These are phyloP conservation scores for Cercocebus atys DNA, from an alignment of 2,113 vertebrate species.

Conservation along the genomic window DNA sequence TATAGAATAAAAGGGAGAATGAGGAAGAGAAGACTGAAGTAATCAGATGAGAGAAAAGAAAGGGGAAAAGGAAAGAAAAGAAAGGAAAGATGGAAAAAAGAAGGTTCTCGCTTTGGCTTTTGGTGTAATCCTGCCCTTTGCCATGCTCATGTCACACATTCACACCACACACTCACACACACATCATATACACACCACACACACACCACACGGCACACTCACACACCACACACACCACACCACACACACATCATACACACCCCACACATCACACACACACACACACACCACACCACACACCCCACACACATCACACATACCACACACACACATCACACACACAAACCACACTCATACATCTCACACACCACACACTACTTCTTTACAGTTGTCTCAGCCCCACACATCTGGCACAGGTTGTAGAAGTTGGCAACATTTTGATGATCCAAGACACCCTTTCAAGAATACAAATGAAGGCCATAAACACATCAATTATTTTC, in stretches of 20 bases:
- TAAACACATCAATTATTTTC: not conserved
- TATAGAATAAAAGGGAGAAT: not conserved
- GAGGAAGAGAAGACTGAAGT: not conserved
- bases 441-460: not conserved
- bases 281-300: too few relatives aligned
- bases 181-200: too few relatives aligned
- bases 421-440: not conserved
- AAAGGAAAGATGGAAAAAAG: not conserved
- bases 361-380: not conserved
- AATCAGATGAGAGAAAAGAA: not conserved
- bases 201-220: not conserved
- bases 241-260: not conserved
- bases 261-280: not conserved
- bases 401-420: not conserved
- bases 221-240: not conserved
- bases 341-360: not conserved
- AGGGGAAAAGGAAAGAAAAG: not conserved
- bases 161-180: not conserved
- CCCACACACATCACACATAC: not conserved
- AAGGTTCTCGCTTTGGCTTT: not conserved
- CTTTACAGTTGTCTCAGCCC: not conserved
- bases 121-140: not conserved
- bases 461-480: not conserved
- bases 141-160: not conserved
- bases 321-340: not conserved